phyloP scores from a whole-genome alignment of 2,113 vertebrate species.

The Ceyx cyanopectus region DNA sequence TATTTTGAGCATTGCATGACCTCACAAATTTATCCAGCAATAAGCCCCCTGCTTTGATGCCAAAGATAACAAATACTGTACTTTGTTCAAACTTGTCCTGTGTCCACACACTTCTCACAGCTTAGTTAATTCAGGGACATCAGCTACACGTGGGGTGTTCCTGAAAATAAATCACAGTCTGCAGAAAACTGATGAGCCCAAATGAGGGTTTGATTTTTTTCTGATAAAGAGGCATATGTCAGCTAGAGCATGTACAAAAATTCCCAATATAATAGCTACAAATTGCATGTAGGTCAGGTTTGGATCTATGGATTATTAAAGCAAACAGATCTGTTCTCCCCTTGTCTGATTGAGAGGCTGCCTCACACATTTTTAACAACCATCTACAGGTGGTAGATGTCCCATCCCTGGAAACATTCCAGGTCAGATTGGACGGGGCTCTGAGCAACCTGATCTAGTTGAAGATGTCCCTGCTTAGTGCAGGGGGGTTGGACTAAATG shows the following conservation, averaged over 20 bases:
- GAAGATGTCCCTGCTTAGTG: not conserved
- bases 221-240: not conserved
- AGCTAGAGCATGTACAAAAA: not conserved
- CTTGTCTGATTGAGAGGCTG: not conserved
- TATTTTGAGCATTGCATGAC: slow-evolving; percentile 59
- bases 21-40: not conserved
- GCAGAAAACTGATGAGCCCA: not conserved
- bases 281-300: not conserved
- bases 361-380: not conserved
- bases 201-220: not conserved
- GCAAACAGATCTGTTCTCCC: not conserved
- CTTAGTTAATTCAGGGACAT: not conserved
- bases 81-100: not conserved
- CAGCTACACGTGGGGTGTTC: not conserved
- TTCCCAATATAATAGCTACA: not conserved
- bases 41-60: not conserved
- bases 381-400: not conserved
- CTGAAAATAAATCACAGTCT: not conserved
- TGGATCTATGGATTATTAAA: not conserved
- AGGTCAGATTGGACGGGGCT: not conserved
- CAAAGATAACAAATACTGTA: not conserved
- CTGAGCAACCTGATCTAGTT: not conserved
- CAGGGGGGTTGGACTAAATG: not conserved
- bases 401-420: not conserved
- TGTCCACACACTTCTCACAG: not conserved